These are phyloP conservation scores for Meta bourneti DNA, from an alignment of 2,888 invertebrate genomes.

Conservation along the genomic window DNA sequence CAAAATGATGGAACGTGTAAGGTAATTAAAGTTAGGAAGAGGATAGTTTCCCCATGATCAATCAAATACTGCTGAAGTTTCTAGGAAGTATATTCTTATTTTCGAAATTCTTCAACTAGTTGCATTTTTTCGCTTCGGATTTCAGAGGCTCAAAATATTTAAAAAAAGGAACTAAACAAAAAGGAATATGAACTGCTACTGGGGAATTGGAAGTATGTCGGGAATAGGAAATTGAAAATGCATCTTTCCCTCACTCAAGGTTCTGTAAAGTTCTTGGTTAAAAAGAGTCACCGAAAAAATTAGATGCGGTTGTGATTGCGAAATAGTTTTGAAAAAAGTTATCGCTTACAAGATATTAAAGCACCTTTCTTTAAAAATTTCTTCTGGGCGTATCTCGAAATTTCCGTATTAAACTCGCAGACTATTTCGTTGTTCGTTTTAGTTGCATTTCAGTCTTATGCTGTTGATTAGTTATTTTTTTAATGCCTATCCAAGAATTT, in stretches of 20 bases:
- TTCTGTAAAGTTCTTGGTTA: no score
- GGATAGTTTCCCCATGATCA: constrained; percentile 34
- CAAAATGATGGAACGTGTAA: constrained; percentile 38
- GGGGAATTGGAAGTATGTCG: not conserved
- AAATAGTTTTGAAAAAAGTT: no score
- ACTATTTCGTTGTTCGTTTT: no score
- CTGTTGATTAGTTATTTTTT: no score
- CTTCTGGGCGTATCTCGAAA: no score
- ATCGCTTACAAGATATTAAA: no score
- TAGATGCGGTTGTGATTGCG: no score
- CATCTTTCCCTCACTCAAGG: not conserved
- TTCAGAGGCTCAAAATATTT: not conserved
- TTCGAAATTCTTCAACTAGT: not conserved
- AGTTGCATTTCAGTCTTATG: no score
- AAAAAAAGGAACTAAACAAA: not conserved
- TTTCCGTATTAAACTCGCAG: no score
- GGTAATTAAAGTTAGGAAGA: constrained; percentile 40
- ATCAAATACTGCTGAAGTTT: constrained; percentile 13
- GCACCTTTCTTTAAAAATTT: no score
- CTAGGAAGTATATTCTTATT: not conserved
- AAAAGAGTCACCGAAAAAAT: no score
- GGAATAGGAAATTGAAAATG: constrained; percentile 9
- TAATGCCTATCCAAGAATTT: no score
- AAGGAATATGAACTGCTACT: not conserved
- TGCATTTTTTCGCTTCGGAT: constrained; percentile 4